These are phyloP conservation scores for Hypercompe scribonia DNA, from an alignment of 2,888 invertebrate genomes.

Conservation along the genomic window DNA sequence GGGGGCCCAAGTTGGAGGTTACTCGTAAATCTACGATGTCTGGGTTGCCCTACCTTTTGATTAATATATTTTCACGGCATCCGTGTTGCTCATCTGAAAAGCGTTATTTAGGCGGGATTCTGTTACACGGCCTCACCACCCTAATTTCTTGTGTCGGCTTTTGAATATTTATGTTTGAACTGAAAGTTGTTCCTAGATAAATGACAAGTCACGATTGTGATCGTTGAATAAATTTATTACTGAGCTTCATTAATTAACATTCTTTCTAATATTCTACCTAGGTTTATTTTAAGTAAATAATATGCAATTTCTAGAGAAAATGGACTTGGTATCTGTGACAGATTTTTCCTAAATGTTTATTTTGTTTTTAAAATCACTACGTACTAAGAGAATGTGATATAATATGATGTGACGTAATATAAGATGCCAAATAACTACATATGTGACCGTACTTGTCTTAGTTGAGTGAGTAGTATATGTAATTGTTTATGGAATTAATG, in stretches of 20 bases:
- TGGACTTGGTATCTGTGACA: neutral
- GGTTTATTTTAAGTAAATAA: neutral
- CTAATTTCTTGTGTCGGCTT: constrained; percentile 52
- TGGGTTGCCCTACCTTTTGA: constrained; percentile 70
- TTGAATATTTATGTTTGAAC: constrained; percentile 55
- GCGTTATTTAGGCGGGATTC: constrained; percentile 61
- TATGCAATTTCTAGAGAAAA: too few species aligned
- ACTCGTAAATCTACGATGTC: constrained; percentile 79
- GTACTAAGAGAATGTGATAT: neutral
- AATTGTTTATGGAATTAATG: too few species aligned
- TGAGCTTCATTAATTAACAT: constrained; percentile 37
- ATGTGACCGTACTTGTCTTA: too few species aligned
- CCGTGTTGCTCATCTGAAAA: constrained; percentile 72
- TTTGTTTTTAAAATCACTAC: neutral
- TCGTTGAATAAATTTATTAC: constrained; percentile 34
- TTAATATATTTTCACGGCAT: constrained; percentile 78
- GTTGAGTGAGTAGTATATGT: too few species aligned
- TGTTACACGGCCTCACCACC: constrained; percentile 47
- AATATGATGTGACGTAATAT: neutral
- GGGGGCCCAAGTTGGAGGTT: constrained; percentile 47
- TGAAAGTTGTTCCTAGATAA: constrained; percentile 38
- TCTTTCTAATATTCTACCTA: constrained; percentile 30
- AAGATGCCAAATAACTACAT: neutral
- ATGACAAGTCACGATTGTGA: constrained; percentile 37
- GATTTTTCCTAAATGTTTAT: neutral